Percentiles rank a stretch among this genome's conserved stretches.
Evolutionary conservation across 2,888 invertebrate species (phyloP).

Genomic region (Cataglyphis cursor): DNA sequence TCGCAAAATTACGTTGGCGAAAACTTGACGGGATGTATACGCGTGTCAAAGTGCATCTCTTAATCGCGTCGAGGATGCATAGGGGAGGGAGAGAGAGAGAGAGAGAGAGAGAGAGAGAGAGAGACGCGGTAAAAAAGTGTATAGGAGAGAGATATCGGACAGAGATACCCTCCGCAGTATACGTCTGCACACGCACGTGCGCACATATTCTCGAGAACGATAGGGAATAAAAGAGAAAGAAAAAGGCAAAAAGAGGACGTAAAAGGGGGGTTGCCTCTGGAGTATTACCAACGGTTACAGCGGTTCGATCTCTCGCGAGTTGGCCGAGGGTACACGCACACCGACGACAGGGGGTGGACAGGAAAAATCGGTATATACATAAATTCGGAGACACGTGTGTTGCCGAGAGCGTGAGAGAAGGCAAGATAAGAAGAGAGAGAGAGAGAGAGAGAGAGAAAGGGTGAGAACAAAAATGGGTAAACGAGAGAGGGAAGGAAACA

Average conservation of each 20-base stretch:
- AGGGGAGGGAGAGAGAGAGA: background rate
- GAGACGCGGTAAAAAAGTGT: background rate
- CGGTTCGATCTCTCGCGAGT: slow-evolving; percentile 28
- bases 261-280: background rate
- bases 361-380: slow-evolving; percentile 57
- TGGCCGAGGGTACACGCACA: slow-evolving; percentile 4
- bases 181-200: slow-evolving; percentile 31
- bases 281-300: slow-evolving; percentile 15
- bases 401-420: slow-evolving; percentile 12
- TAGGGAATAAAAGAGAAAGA: background rate
- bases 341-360: slow-evolving; percentile 8
- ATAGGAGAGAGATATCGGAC: slow-evolving; percentile 26
- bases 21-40: slow-evolving; percentile 30
- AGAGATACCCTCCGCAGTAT: background rate
- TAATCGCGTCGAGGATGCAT: slow-evolving; percentile 12
- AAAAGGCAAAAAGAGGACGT: background rate
- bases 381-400: slow-evolving; percentile 78
- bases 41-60: slow-evolving; percentile 28
- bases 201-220: background rate
- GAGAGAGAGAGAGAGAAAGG: slow-evolving; percentile 36
- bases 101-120: slow-evolving; percentile 9
- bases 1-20: slow-evolving; percentile 16
- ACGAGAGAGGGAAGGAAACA: slow-evolving; percentile 55
- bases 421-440: slow-evolving; percentile 32
- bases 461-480: slow-evolving; percentile 25